phyloP scores from a whole-genome alignment of 2,113 vertebrate genomes.

The Daubentonia madagascariensis region DNA sequence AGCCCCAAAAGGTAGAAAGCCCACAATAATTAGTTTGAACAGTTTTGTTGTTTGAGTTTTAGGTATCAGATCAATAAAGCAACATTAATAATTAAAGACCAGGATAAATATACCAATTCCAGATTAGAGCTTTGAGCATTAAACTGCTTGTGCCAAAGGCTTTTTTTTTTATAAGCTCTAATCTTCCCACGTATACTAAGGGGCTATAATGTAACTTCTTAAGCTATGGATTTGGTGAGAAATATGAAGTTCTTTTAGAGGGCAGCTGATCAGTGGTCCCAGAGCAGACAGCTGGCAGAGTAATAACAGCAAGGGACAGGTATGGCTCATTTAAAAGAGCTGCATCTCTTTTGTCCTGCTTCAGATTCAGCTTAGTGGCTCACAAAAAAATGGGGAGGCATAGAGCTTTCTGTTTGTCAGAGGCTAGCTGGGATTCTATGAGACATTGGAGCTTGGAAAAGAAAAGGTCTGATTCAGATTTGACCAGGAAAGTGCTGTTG shows the following conservation, averaged over 20 bases:
- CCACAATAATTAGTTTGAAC: slow-evolving; percentile 83
- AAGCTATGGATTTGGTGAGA: slow-evolving; percentile 71
- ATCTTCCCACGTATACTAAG: slow-evolving; percentile 75
- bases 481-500: neutral
- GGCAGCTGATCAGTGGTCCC: neutral
- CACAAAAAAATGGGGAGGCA: neutral
- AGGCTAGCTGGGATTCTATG: neutral
- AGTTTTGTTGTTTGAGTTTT: slow-evolving; percentile 84
- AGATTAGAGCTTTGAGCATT: slow-evolving; percentile 84
- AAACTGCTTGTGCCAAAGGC: slow-evolving; percentile 81
- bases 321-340: neutral
- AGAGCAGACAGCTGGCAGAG: neutral
- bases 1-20: slow-evolving; percentile 79
- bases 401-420: neutral
- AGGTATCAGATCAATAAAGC: slow-evolving; percentile 84
- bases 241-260: slow-evolving; percentile 61
- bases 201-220: slow-evolving; percentile 76
- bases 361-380: neutral
- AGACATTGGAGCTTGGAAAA: neutral
- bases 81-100: slow-evolving; percentile 84
- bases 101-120: slow-evolving; percentile 85
- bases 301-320: neutral
- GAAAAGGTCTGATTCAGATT: neutral
- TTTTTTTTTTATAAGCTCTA: slow-evolving; percentile 58
- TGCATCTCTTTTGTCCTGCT: neutral